Evolutionary conservation across 2,888 invertebrate species (phyloP).

Genomic region (Hyalella azteca): DNA sequence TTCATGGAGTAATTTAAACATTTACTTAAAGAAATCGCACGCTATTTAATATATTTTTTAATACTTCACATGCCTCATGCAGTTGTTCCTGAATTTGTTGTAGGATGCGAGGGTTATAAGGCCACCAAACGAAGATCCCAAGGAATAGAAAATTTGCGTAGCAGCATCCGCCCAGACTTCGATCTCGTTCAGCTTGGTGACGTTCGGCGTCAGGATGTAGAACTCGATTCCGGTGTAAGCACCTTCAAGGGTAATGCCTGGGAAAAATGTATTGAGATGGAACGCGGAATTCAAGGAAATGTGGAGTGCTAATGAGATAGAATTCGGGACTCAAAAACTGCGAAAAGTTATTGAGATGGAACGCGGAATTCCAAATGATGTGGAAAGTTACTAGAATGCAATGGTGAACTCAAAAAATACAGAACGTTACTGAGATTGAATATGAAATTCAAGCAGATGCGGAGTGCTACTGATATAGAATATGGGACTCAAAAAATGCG

Average conservation of each 20-base stretch:
- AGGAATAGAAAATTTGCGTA: constrained; percentile 54
- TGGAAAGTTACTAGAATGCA: background rate
- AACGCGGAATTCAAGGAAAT: constrained; percentile 69
- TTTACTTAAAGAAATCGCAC: too few species aligned
- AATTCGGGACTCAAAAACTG: too few species aligned
- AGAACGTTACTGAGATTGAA: background rate
- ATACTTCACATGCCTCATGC: constrained; percentile 47
- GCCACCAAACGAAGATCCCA: constrained; percentile 53
- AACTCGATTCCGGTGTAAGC: constrained; percentile 78
- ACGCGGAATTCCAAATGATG: too few species aligned
- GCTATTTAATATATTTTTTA: too few species aligned
- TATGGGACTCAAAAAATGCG: too few species aligned
- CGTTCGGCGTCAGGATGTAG: constrained; percentile 77
- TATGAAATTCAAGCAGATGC: too few species aligned
- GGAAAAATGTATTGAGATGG: constrained; percentile 18
- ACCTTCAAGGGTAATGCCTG: constrained; percentile 76
- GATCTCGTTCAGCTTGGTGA: constrained; percentile 74
- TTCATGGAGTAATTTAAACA: too few species aligned
- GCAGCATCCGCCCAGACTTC: constrained; percentile 63
- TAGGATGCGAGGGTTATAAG: constrained; percentile 58
- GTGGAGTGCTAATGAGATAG: constrained; percentile 78
- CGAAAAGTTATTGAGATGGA: too few species aligned
- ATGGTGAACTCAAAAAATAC: background rate
- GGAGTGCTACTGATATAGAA: too few species aligned
- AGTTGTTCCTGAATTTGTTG: constrained; percentile 56